Conservation (phyloP, 1,140 invertebrate genomes). For the Drosophila aff. region DNA sequence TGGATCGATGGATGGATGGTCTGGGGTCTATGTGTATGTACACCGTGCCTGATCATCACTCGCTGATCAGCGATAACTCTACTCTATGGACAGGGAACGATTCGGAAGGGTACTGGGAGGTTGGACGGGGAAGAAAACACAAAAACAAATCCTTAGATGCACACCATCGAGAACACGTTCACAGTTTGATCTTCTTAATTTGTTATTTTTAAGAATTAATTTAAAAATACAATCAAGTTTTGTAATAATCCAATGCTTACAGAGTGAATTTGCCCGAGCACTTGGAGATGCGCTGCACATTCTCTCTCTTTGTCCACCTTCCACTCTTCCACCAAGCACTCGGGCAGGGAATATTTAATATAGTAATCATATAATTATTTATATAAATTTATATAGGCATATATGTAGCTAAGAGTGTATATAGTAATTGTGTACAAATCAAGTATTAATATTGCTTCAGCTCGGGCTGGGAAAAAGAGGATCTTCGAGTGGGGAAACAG, state of each 20-base stretch:
- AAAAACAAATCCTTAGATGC: constrained; percentile 69
- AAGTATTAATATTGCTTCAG: constrained; percentile 19
- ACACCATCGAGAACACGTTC: constrained; percentile 39
- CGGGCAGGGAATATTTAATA: constrained; percentile 28
- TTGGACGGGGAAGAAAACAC: constrained; percentile 26
- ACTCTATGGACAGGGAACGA: constrained; percentile 8
- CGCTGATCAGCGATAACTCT: constrained; percentile 2
- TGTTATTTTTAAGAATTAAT: constrained; percentile 79
- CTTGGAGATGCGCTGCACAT: constrained; percentile 1
- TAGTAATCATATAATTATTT: constrained; percentile 24
- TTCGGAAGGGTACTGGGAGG: not conserved
- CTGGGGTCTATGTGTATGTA: constrained; percentile 6
- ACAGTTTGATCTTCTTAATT: constrained; percentile 62
- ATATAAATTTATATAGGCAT: constrained; percentile 36
- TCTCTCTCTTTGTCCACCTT: too few species aligned
- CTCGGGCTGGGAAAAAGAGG: constrained; percentile 1
- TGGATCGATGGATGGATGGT: not conserved
- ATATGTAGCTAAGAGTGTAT: constrained; percentile 23
- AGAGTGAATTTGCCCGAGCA: constrained; percentile 21
- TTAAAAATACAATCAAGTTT: constrained; percentile 81
- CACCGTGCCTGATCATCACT: constrained; percentile 5
- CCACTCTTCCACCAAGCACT: not conserved
- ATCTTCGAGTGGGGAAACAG: constrained; percentile 8
- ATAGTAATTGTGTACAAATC: constrained; percentile 25
- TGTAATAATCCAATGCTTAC: constrained; percentile 30